phyloP scores from a whole-genome alignment of 2,888 invertebrate species.

The Brachynemurus nebulosus region DNA sequence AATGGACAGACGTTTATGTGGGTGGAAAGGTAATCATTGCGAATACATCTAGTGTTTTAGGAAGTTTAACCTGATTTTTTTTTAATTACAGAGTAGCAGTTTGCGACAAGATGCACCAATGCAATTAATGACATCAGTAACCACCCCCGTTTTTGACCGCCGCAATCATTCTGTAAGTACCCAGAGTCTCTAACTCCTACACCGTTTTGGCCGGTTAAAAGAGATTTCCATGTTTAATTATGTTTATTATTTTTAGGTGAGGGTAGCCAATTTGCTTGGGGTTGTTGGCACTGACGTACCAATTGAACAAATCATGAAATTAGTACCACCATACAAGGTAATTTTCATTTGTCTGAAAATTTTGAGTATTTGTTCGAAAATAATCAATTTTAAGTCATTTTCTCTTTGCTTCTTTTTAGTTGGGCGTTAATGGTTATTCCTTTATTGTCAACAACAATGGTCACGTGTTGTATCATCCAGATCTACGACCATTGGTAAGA shows the following conservation, averaged over 20 bases:
- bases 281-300: slow-evolving; percentile 97
- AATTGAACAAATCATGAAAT: slow-evolving; percentile 85
- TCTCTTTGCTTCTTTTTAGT: slow-evolving; percentile 45
- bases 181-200: neutral
- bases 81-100: slow-evolving; percentile 45
- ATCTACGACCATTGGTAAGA: slow-evolving; percentile 76
- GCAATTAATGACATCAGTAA: slow-evolving; percentile 84
- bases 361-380: neutral
- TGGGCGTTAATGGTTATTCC: slow-evolving; percentile 92
- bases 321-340: slow-evolving; percentile 89
- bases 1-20: slow-evolving; percentile 90
- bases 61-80: neutral
- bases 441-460: slow-evolving; percentile 97
- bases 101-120: slow-evolving; percentile 54
- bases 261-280: slow-evolving; percentile 85
- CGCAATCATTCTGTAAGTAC: slow-evolving; percentile 66
- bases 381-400: neutral
- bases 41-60: neutral
- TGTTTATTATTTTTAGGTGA: slow-evolving; percentile 39
- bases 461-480: slow-evolving; percentile 90
- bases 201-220: slow-evolving; percentile 7
- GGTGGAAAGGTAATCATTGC: slow-evolving; percentile 53
- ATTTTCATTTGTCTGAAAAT: slow-evolving; percentile 17
- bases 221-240: neutral
- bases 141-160: slow-evolving; percentile 89